A percentile compares a stretch with the other conserved stretches of the same genome.
Conservation (phyloP, 2,797 vertebrate genomes). For the Aldrovandia affinis region DNA sequence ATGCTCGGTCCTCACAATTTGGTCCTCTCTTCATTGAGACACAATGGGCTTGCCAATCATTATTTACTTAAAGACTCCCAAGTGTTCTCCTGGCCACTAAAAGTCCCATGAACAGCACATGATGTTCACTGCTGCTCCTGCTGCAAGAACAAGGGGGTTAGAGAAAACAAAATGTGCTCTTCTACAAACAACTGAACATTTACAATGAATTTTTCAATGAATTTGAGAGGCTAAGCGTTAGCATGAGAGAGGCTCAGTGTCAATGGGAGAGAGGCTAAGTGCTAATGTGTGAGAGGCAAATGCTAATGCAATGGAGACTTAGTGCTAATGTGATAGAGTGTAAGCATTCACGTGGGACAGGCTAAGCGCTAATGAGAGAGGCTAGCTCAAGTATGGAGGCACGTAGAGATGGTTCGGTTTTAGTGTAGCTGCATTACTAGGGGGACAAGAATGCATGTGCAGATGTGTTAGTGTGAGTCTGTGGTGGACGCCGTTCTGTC, state of each 20-base stretch:
- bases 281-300: not conserved
- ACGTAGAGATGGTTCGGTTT: not conserved
- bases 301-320: too few species aligned
- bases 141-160: not conserved
- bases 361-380: not conserved
- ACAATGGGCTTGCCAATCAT: too few species aligned
- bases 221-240: not conserved
- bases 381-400: not conserved
- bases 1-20: too few species aligned
- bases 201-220: too few species aligned
- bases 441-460: not conserved
- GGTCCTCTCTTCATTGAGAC: too few species aligned
- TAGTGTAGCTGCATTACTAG: not conserved
- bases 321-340: not conserved
- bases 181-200: too few species aligned
- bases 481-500: not conserved
- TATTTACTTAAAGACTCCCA: too few species aligned
- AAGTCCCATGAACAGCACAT: not conserved
- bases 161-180: too few species aligned
- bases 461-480: slow-evolving; percentile 40
- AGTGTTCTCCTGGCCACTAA: not conserved
- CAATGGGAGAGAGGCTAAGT: not conserved
- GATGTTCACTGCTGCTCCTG: not conserved
- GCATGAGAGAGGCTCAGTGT: not conserved
- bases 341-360: not conserved